Evolutionary conservation across 2,113 vertebrate species (phyloP).

Genomic region (Motacilla tschutschensis): DNA sequence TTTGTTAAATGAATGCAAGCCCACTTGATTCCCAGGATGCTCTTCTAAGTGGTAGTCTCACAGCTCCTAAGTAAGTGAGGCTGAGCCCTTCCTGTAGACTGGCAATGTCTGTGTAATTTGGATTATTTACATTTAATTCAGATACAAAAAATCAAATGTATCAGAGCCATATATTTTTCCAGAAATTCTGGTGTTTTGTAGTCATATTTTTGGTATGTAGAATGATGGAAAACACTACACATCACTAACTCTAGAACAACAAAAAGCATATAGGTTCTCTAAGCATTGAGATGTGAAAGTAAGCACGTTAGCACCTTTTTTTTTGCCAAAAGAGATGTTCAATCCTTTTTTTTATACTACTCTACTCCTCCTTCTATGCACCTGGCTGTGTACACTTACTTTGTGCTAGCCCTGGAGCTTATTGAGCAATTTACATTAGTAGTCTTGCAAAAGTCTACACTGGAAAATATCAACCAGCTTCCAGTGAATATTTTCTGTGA

Average conservation of each 20-base stretch:
- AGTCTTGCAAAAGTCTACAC: background rate
- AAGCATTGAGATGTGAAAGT: background rate
- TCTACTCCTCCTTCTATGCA: background rate
- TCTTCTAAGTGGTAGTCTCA: slow-evolving; percentile 41
- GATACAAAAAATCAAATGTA: background rate
- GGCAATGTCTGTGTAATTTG: background rate
- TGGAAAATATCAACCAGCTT: background rate
- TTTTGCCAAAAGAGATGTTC: background rate
- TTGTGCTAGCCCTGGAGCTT: background rate
- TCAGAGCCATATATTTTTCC: background rate
- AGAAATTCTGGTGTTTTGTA: background rate
- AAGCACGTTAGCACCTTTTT: background rate
- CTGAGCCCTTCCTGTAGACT: slow-evolving; percentile 8
- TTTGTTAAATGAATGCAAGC: slow-evolving; percentile 56
- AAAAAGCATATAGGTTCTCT: background rate
- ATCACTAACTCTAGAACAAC: background rate
- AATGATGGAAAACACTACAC: background rate
- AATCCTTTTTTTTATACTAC: background rate
- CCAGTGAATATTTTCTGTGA: background rate
- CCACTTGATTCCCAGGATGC: slow-evolving; percentile 17
- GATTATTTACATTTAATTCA: background rate
- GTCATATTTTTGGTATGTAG: background rate
- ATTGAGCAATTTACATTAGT: background rate
- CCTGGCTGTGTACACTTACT: background rate
- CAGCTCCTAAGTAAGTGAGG: background rate